A percentile compares a stretch with the other conserved stretches of the same genome.
These are phyloP conservation scores for Phodopus roborovskii DNA, from an alignment of 2,113 vertebrate genomes.

Conservation along the genomic window DNA sequence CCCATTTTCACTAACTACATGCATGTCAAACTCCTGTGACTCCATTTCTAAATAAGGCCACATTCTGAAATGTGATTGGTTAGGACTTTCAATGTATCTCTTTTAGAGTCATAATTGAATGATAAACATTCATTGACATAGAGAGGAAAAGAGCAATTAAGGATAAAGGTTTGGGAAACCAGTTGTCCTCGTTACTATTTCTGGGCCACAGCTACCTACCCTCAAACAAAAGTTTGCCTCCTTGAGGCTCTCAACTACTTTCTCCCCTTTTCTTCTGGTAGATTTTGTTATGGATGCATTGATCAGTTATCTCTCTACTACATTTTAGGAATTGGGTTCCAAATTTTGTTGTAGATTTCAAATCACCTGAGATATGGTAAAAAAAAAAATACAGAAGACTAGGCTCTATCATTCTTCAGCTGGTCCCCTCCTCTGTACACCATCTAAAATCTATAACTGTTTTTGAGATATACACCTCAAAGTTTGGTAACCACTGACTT, in stretches of 20 bases:
- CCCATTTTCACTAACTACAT: constrained; percentile 38
- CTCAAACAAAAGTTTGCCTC: background rate
- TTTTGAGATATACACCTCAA: background rate
- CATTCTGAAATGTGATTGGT: background rate
- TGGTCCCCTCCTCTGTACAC: background rate
- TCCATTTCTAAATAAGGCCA: constrained; percentile 51
- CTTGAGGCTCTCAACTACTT: background rate
- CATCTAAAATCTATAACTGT: too few relatives aligned
- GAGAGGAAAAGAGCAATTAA: background rate
- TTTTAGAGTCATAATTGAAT: background rate
- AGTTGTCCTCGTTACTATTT: constrained; percentile 11
- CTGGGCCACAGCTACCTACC: background rate
- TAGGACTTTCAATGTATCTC: background rate
- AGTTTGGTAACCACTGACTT: background rate
- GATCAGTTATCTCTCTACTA: background rate
- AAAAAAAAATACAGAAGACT: background rate
- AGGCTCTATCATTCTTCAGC: background rate
- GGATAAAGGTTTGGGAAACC: background rate
- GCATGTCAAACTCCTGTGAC: constrained; percentile 21
- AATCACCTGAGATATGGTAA: background rate
- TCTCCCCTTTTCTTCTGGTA: background rate
- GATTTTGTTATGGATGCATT: background rate
- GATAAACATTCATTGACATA: constrained; percentile 4
- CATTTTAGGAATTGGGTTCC: background rate
- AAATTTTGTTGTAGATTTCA: background rate